Evolutionary conservation across 2,113 vertebrate genomes (phyloP).

Genomic region (Petrocephalus microphthalmus): DNA sequence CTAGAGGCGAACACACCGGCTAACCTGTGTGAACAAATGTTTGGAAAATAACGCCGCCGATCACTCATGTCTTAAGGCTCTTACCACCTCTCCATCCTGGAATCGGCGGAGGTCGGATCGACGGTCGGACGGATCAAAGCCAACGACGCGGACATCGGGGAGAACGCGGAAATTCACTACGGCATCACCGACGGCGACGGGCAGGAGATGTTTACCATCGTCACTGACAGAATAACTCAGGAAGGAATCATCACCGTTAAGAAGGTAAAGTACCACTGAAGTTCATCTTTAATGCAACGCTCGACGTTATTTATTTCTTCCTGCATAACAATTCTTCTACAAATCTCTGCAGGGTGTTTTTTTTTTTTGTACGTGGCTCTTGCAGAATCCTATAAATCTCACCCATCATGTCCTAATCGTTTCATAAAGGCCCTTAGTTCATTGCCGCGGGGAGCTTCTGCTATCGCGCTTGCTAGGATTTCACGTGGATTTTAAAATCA

Average conservation of each 20-base stretch:
- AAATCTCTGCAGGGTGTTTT: background rate
- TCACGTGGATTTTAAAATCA: conserved; percentile 30
- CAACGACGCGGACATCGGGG: conserved; percentile 79
- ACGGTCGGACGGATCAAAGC: conserved; percentile 86
- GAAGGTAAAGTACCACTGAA: conserved; percentile 63
- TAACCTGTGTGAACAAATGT: conserved; percentile 29
- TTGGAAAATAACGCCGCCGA: conserved; percentile 20
- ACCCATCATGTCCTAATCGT: conserved; percentile 33
- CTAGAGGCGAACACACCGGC: conserved; percentile 30
- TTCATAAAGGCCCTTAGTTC: conserved; percentile 38
- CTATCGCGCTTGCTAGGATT: conserved; percentile 20
- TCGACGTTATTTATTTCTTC: background rate
- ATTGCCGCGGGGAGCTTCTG: conserved; percentile 28
- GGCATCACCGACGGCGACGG: conserved; percentile 74
- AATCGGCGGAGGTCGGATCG: conserved; percentile 77
- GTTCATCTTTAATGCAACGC: background rate
- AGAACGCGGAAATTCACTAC: conserved; percentile 85
- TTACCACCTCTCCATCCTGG: conserved; percentile 76
- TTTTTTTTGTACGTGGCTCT: conserved; percentile 6
- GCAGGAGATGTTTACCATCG: conserved; percentile 77
- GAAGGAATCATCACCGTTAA: conserved; percentile 90
- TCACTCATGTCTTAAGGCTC: conserved; percentile 58
- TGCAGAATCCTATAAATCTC: conserved; percentile 24
- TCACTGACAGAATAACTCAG: conserved; percentile 85
- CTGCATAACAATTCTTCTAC: background rate